Base-by-base conservation (phyloP, 2,888 invertebrate genomes). In the Drosophila putrida region DNA sequence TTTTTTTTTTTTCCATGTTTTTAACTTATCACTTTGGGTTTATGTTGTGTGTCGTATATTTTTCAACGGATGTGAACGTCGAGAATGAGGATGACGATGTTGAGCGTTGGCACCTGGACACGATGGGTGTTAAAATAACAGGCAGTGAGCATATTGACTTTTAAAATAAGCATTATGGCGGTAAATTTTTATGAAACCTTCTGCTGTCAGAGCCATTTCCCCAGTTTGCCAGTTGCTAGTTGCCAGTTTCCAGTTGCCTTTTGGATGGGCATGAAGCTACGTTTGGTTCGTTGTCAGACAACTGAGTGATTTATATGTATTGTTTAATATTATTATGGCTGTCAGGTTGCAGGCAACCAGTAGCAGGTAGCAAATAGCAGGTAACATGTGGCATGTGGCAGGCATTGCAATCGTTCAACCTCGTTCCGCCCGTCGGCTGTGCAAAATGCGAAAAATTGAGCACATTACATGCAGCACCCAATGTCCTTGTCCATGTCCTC, bases 131-230 rank as follows among this genome's bases (percentile, higher is more conserved):
- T 89, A 85, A 89, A 85, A 88, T 89, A 85, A 85, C 89, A 78
- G 86, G 88, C 83, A 82, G 75, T 68, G 76, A 84, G 87, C 85
- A 85, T 85, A 85, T 85, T 85, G 85, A 89, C 85, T 85, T 85
- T 88, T 85, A 89, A 89, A 85, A 89, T 85, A 89, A 84, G 83
- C 88, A 84, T 88, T 86, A 84, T 88, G 89, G 81, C 81, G 75
- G 83, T 83, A 88, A 66, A 88, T 84, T 88, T 88, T 83, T 83
- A 86, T 83, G 83, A 88, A 83, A 83, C 80, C 87, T 72, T 76
- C 57, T 54, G 62, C 60, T 79, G 82, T 76, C 80, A 67, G 46
- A 61, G 75, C 46, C 75, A 60, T 69, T 71, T 73, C 70, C 74
- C 41, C 58, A 47, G 50, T 39, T 61, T 53, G 36, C 64, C 49